phyloP scores from a whole-genome alignment of 2,113 vertebrate species.

The Dendrocopos noguchii region DNA sequence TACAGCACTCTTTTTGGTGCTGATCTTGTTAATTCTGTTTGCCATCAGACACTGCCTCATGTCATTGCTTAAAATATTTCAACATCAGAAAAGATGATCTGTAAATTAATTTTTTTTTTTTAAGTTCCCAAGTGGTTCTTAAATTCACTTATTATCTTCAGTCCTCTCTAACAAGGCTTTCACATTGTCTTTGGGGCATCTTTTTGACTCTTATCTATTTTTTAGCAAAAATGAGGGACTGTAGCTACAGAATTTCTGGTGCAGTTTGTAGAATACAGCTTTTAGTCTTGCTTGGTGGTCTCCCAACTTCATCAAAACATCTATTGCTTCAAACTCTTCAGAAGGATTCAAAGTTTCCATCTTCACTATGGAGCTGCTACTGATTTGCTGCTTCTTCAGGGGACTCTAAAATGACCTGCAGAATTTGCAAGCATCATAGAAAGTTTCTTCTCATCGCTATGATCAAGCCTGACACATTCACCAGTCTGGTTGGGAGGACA shows the following conservation, averaged over 20 bases:
- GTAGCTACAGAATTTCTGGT: neutral
- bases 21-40: neutral
- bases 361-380: neutral
- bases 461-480: neutral
- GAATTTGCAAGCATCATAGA: neutral
- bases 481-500: neutral
- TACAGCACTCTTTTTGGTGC: neutral
- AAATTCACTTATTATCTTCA: neutral
- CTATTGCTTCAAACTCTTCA: neutral
- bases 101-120: neutral
- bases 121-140: neutral
- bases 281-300: neutral
- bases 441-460: neutral
- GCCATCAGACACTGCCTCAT: neutral
- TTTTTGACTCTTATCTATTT: neutral
- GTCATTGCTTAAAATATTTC: neutral
- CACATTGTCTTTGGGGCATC: neutral
- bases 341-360: neutral
- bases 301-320: neutral
- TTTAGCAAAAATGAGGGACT: neutral
- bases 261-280: neutral
- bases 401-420: neutral
- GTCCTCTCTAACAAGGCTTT: neutral
- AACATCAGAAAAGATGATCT: neutral
- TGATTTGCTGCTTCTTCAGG: neutral